A percentile compares a stretch with the other conserved stretches of the same genome.
Evolutionary conservation across 2,888 invertebrate genomes (phyloP).

Genomic region (Morpho deidamia): DNA sequence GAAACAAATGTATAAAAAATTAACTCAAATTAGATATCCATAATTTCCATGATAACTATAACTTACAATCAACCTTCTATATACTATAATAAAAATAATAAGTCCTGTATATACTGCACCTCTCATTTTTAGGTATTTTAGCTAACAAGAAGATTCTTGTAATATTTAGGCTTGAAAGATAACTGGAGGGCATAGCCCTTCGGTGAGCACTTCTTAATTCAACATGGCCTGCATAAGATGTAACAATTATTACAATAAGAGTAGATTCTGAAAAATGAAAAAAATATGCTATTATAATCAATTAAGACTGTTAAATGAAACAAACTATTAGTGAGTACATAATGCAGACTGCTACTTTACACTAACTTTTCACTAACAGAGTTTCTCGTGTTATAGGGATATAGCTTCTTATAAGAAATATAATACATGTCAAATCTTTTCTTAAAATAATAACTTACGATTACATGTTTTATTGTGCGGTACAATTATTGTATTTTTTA

Average conservation of each 20-base stretch:
- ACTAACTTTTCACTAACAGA: no score
- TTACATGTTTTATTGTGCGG: constrained; percentile 38
- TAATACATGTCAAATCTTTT: no score
- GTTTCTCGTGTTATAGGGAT: no score
- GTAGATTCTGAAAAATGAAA: constrained; percentile 39
- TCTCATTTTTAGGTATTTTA: constrained; percentile 70
- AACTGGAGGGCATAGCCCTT: constrained; percentile 78
- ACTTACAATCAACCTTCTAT: no score
- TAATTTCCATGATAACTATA: no score
- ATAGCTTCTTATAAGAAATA: no score
- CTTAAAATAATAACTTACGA: constrained; percentile 35
- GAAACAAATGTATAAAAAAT: no score
- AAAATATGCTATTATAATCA: neutral
- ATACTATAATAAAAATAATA: no score
- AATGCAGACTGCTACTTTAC: no score
- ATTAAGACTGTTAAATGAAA: no score
- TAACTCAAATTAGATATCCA: no score
- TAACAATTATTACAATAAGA: constrained; percentile 79
- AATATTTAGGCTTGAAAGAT: constrained; percentile 78
- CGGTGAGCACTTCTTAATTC: constrained; percentile 84
- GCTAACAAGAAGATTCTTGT: constrained; percentile 85
- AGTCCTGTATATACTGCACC: constrained; percentile 27
- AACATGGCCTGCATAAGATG: constrained; percentile 87
- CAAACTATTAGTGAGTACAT: no score
- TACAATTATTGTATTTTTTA: constrained; percentile 33